Evolutionary conservation across 2,797 vertebrate species (phyloP).

Genomic region (Onychomys torridus): DNA sequence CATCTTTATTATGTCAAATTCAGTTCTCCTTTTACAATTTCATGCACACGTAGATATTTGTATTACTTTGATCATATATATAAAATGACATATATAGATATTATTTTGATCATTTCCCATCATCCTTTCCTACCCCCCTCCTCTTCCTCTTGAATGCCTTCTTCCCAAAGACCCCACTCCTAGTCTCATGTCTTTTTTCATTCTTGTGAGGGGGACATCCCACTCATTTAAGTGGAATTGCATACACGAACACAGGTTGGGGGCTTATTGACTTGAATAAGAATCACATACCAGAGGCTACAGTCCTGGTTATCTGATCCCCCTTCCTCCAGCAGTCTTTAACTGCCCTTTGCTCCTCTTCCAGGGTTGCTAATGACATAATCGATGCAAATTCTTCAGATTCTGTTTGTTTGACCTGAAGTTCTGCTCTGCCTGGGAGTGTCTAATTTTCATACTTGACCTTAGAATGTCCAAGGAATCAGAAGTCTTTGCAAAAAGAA

Average conservation of each 20-base stretch:
- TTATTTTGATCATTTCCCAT: background rate
- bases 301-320: background rate
- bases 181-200: background rate
- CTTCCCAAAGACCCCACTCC: background rate
- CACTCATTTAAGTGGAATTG: background rate
- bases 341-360: background rate
- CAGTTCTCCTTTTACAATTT: background rate
- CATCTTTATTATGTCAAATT: background rate
- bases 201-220: no score
- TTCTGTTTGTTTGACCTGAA: background rate
- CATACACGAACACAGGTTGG: background rate
- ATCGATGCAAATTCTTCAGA: background rate
- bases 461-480: background rate
- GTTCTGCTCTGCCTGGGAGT: background rate
- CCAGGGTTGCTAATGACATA: background rate
- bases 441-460: background rate
- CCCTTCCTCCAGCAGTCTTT: background rate
- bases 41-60: background rate
- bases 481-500: constrained; percentile 19
- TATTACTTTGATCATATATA: background rate
- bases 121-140: background rate
- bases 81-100: background rate
- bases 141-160: background rate
- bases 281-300: no score
- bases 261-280: background rate